Conservation (phyloP, 2,797 vertebrate genomes). For the Staurois parvus region DNA sequence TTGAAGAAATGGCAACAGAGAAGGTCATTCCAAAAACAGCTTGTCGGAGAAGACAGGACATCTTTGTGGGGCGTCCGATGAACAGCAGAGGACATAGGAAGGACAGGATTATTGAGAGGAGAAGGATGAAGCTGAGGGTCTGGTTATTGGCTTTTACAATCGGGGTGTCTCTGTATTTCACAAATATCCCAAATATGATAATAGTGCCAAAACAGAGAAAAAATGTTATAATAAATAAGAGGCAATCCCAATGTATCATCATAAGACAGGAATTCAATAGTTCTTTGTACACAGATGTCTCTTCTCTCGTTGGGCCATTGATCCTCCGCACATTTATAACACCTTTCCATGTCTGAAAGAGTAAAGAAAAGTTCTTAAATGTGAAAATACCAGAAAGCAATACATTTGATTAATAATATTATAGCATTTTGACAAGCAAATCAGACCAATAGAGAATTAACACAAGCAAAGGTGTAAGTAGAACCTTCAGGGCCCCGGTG, state of each 20-base stretch:
- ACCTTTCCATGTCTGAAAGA: no score
- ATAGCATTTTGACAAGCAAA: not conserved
- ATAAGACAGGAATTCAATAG: no score
- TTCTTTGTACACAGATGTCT: no score
- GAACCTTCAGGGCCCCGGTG: no score
- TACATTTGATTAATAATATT: not conserved
- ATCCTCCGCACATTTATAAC: no score
- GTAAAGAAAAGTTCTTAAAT: not conserved
- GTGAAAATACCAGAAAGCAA: not conserved
- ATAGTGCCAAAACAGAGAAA: not conserved
- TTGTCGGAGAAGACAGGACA: conserved; percentile 41
- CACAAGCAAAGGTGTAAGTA: no score
- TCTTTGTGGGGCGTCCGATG: conserved; percentile 32
- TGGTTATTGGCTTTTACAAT: conserved; percentile 36
- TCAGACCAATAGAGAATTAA: no score
- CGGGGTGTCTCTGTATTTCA: not conserved
- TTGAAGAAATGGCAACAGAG: conserved; percentile 28
- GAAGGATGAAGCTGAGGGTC: conserved; percentile 33
- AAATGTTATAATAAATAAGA: not conserved
- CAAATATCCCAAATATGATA: not conserved
- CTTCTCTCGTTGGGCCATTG: no score
- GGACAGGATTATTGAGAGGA: conserved; percentile 6
- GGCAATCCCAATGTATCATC: no score
- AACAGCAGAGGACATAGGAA: conserved; percentile 44
- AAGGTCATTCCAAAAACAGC: conserved; percentile 25